Evolutionary conservation across 2,113 vertebrate genomes (phyloP), one percentile per base, ranked within the genome.

Genomic region (Anguilla rostrata): DNA sequence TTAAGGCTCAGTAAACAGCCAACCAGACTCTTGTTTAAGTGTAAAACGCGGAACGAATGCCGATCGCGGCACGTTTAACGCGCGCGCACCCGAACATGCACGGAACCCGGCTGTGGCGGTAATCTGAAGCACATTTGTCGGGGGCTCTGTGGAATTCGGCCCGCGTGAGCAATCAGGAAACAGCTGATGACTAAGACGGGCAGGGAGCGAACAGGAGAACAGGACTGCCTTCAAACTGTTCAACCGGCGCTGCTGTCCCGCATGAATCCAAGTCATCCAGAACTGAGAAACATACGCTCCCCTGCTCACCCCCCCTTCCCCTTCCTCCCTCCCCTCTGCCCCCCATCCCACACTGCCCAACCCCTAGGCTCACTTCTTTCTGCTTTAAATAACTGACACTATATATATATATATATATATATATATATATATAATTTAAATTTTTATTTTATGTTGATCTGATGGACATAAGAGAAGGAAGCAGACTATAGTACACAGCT

Each of bases 101-200:
- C 5, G 39, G 39, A 41, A 41, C 34, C 34, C 5, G 39, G 34
- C 34, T 18, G 78, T 18, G 34, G 16, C 79, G 15, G 79, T 81
- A 81, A 81, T 43, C 79, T 81, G 18, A 43, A 81, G 79, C 79
- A 81, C 80, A 81, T 81, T 81, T 18, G 46, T 26, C 18, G 15
- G 41, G 3, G 15, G 40, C 39, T 41, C 34, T 1, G 20, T 81
- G 80, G 80, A 81, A 81, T 75, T 22, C 40, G 40, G 15, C 18
- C 11, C 39, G 39, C 39, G 16, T 20, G 16, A 40, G 79, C 39
- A 81, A 34, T 20, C 29, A 40, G 79, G 41, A 82, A 82, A 53
- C 81, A 82, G 43, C 43, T 82, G 40, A 82, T 82, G 81, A 29
- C 81, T 80, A n/a, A 49, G 22, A 78, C 29, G 9, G 29, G 7